A percentile compares a stretch with the other conserved stretches of the same genome.
phyloP scores from a whole-genome alignment of 2,888 invertebrate species.

The Dermolepida albohirtum region DNA sequence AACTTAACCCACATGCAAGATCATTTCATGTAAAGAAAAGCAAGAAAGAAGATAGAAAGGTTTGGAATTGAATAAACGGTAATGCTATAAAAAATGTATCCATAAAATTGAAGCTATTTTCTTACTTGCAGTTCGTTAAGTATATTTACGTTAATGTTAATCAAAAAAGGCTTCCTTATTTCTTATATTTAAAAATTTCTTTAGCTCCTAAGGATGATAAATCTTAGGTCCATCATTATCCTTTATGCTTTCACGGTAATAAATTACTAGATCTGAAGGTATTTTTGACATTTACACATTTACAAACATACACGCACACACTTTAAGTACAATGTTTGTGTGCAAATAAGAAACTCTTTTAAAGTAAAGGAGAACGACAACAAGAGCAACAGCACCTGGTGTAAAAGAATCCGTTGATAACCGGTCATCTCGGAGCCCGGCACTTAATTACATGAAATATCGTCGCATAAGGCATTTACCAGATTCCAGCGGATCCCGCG shows the following conservation, averaged over 20 bases:
- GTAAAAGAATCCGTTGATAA: slow-evolving; percentile 36
- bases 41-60: too few species aligned
- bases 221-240: too few species aligned
- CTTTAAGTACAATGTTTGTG: slow-evolving; percentile 5
- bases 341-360: slow-evolving; percentile 10
- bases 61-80: too few species aligned
- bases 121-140: too few species aligned
- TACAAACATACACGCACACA: slow-evolving; percentile 21
- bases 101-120: too few species aligned
- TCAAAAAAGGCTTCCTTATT: too few species aligned
- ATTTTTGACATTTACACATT: slow-evolving; percentile 18
- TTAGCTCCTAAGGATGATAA: too few species aligned
- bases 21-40: too few species aligned
- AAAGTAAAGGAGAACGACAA: slow-evolving; percentile 3
- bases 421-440: slow-evolving; percentile 33
- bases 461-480: slow-evolving; percentile 45
- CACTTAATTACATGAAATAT: slow-evolving; percentile 48
- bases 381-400: slow-evolving; percentile 23
- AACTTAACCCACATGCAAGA: too few species aligned
- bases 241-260: neutral
- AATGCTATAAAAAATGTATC: too few species aligned
- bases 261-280: slow-evolving; percentile 22
- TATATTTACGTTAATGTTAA: too few species aligned
- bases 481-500: slow-evolving; percentile 45
- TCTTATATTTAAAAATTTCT: too few species aligned